Percentiles rank a stretch among this genome's conserved stretches.
Conservation (phyloP, 2,113 vertebrate species). For the Larimichthys polyactis region DNA sequence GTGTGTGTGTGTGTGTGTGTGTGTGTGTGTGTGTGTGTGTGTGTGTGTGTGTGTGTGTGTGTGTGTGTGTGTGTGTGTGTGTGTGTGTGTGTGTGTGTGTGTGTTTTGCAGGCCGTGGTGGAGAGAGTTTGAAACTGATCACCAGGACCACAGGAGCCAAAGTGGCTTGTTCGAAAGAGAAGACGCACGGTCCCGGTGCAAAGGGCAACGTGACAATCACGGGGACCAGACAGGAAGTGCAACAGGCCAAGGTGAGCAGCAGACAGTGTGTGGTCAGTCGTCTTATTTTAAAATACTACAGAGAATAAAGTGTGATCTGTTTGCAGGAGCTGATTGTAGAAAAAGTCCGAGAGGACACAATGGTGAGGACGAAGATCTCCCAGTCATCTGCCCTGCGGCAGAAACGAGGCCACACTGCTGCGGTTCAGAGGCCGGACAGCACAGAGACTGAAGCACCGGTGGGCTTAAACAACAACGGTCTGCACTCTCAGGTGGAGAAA, state of each 20-base stretch:
- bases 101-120: slow-evolving; percentile 86
- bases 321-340: slow-evolving; percentile 88
- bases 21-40: too few species aligned
- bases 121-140: slow-evolving; percentile 89
- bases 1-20: too few species aligned
- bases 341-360: slow-evolving; percentile 87
- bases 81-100: too few species aligned
- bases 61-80: too few species aligned
- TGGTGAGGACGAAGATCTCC: slow-evolving; percentile 84
- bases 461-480: slow-evolving; percentile 59
- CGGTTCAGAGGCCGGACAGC: slow-evolving; percentile 25
- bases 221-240: slow-evolving; percentile 87
- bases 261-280: neutral
- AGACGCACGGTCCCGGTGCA: slow-evolving; percentile 37
- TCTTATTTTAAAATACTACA: neutral
- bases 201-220: slow-evolving; percentile 84
- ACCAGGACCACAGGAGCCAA: slow-evolving; percentile 88
- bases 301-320: neutral
- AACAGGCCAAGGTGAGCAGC: slow-evolving; percentile 87
- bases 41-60: too few species aligned
- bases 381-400: slow-evolving; percentile 82
- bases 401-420: slow-evolving; percentile 73
- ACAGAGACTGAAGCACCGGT: slow-evolving; percentile 36
- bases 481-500: slow-evolving; percentile 44
- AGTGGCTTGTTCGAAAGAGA: slow-evolving; percentile 83